Conservation (phyloP, 2,113 vertebrate genomes). For the Thermophis baileyi region DNA sequence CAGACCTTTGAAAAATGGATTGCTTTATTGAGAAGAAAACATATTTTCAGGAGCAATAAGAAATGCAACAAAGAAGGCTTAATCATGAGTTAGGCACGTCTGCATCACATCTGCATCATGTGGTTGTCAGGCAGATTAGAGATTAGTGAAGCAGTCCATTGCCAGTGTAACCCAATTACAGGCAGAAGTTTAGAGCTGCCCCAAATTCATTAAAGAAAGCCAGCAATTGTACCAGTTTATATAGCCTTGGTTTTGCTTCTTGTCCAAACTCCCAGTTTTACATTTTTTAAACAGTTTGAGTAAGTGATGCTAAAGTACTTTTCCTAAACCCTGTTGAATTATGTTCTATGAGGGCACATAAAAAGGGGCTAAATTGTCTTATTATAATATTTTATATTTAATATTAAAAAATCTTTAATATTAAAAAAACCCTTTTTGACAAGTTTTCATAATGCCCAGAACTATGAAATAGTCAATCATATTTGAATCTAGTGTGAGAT, state of each 20-base stretch:
- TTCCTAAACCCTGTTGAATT: neutral
- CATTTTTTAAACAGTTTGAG: neutral
- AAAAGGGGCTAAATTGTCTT: neutral
- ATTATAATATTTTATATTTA: neutral
- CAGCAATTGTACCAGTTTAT: neutral
- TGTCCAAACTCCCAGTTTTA: neutral
- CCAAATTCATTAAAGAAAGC: neutral
- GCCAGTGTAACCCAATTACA: neutral
- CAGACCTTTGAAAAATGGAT: neutral
- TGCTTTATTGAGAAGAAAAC: neutral
- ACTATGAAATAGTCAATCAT: neutral
- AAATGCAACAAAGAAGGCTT: neutral
- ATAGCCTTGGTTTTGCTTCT: neutral
- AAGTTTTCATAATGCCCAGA: neutral
- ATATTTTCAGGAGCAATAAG: neutral
- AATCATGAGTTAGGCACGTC: neutral
- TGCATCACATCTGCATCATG: neutral
- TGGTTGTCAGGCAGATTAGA: neutral
- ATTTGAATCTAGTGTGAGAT: neutral
- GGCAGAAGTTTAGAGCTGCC: neutral
- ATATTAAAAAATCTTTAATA: neutral
- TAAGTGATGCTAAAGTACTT: neutral
- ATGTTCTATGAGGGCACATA: neutral
- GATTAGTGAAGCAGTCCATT: neutral
- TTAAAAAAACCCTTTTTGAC: neutral